Evolutionary conservation across 2,888 invertebrate genomes (phyloP).

Genomic region (Lydus trimaculatus): DNA sequence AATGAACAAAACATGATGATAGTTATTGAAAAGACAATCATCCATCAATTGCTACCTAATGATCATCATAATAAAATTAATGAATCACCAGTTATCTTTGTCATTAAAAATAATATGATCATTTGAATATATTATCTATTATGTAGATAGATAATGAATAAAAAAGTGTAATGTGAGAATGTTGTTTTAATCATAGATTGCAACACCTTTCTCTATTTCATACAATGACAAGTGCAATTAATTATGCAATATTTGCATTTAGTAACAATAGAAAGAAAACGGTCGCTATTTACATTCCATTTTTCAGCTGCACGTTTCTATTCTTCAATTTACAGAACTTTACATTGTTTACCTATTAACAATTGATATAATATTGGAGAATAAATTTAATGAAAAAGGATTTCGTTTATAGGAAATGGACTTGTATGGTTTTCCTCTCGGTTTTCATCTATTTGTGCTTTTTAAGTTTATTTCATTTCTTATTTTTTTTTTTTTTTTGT

Average conservation of each 20-base stretch:
- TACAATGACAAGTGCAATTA: not conserved
- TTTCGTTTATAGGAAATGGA: not conserved
- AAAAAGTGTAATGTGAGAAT: not conserved
- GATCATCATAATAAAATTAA: not conserved
- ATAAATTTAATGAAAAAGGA: not conserved
- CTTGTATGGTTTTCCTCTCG: not conserved
- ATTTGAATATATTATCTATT: not conserved
- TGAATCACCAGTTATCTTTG: not conserved
- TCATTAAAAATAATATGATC: not conserved
- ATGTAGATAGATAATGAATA: not conserved
- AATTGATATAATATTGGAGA: not conserved
- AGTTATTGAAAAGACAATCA: not conserved
- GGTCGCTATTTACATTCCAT: not conserved
- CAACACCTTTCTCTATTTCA: not conserved
- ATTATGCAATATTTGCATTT: constrained; percentile 6
- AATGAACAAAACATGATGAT: not conserved
- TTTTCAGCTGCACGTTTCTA: not conserved
- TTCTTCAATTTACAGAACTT: no score
- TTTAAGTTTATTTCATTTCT: not conserved
- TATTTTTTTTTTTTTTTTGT: not conserved
- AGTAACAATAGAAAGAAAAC: not conserved
- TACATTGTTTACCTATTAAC: not conserved
- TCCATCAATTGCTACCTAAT: not conserved
- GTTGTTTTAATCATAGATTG: not conserved
- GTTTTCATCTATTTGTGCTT: not conserved